Evolutionary conservation across 2,113 vertebrate genomes (phyloP).

Genomic region (Desmodus rotundus): DNA sequence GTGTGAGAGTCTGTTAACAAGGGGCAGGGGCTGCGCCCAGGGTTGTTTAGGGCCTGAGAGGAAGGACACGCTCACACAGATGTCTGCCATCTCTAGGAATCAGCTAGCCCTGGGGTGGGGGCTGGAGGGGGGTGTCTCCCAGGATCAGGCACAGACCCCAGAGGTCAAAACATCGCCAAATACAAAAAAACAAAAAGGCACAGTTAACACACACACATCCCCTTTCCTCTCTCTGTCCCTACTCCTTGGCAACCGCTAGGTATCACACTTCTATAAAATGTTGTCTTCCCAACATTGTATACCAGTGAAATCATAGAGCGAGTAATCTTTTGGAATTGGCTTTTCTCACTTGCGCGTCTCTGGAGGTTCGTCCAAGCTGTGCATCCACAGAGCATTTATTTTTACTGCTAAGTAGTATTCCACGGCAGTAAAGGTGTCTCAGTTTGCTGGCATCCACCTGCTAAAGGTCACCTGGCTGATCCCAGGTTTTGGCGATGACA

Average conservation of each 20-base stretch:
- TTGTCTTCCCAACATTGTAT: not conserved
- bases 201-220: not conserved
- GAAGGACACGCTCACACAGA: not conserved
- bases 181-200: not conserved
- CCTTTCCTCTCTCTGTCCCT: not conserved
- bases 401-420: not conserved
- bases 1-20: too few relatives aligned
- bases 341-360: not conserved
- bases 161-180: not conserved
- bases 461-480: not conserved
- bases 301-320: not conserved
- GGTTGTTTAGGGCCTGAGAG: not conserved
- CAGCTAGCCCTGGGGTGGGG: too few relatives aligned
- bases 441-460: too few relatives aligned
- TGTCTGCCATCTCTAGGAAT: too few relatives aligned
- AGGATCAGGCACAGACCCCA: not conserved
- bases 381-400: not conserved
- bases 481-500: not conserved
- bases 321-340: not conserved
- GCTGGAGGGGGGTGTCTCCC: not conserved
- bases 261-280: not conserved
- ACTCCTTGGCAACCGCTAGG: not conserved
- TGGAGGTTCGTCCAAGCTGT: not conserved
- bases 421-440: fast-evolving
- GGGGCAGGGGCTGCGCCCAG: too few relatives aligned